A percentile compares a stretch with the other conserved stretches of the same genome.
Conservation (phyloP, 1,140 invertebrate genomes). For the Tribolium madens region DNA sequence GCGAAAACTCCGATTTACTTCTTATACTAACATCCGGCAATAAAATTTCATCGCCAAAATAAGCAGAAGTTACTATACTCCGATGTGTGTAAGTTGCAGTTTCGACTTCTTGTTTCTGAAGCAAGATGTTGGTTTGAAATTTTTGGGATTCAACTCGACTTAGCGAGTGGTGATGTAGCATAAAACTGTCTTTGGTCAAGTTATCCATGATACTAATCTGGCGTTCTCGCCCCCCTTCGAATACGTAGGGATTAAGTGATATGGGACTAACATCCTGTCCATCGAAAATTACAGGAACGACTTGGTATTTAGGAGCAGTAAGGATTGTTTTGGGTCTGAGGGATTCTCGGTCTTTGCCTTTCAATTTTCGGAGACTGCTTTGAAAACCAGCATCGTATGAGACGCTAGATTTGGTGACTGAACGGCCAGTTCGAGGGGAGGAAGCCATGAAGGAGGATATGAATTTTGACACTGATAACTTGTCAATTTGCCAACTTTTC, state of each 20-base stretch:
- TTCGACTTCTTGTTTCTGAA: slow-evolving; percentile 4
- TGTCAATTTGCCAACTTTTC: slow-evolving; percentile 55
- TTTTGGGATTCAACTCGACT: slow-evolving; percentile 1
- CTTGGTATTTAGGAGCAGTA: background rate
- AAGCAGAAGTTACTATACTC: slow-evolving; percentile 1
- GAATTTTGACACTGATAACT: background rate
- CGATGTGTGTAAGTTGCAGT: background rate
- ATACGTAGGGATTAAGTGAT: slow-evolving; percentile 43
- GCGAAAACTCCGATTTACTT: background rate
- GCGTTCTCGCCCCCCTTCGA: slow-evolving; percentile 44
- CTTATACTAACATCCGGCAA: background rate
- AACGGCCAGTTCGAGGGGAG: background rate
- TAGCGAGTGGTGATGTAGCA: background rate
- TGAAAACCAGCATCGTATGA: background rate
- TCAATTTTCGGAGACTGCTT: background rate
- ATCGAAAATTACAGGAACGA: background rate
- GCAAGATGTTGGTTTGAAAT: background rate
- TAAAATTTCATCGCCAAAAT: background rate
- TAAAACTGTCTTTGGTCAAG: slow-evolving; percentile 13
- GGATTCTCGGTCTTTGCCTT: background rate
- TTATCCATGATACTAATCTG: slow-evolving; percentile 29
- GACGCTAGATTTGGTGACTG: background rate
- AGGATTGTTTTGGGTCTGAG: background rate
- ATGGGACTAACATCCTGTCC: slow-evolving; percentile 53
- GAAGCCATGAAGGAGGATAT: background rate